phyloP scores from a whole-genome alignment of 2,113 vertebrate species.

The Prochilodus magdalenae region DNA sequence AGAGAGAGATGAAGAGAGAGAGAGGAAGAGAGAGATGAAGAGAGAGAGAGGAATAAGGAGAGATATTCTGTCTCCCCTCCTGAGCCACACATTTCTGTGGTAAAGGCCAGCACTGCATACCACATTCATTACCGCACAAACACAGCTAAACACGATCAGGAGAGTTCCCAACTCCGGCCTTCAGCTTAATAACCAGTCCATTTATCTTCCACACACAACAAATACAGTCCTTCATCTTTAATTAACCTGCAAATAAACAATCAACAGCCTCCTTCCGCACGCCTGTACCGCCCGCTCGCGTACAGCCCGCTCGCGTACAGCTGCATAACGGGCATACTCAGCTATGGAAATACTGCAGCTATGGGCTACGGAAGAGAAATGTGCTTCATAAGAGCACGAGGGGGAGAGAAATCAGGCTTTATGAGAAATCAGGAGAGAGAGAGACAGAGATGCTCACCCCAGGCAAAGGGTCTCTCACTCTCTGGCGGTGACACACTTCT shows the following conservation, averaged over 20 bases:
- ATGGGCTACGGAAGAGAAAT: conserved; percentile 44
- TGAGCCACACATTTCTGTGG: too few relatives aligned
- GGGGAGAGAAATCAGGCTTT: conserved; percentile 41
- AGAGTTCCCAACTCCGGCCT: too few relatives aligned
- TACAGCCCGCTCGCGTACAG: conserved; percentile 35
- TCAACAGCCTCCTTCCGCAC: conserved; percentile 11
- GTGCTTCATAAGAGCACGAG: conserved; percentile 38
- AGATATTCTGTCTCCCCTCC: too few relatives aligned
- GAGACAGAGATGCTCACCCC: conserved; percentile 26
- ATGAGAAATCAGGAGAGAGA: conserved; percentile 46
- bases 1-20: too few relatives aligned
- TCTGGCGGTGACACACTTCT: conserved; percentile 13
- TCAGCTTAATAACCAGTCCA: neutral
- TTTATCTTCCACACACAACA: conserved; percentile 18
- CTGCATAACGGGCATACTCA: conserved; percentile 41
- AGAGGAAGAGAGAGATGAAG: neutral
- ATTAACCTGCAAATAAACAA: conserved; percentile 25
- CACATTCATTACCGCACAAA: too few relatives aligned
- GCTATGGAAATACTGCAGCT: conserved; percentile 53
- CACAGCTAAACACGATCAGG: too few relatives aligned
- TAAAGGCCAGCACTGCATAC: too few relatives aligned
- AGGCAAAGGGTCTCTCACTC: conserved; percentile 35
- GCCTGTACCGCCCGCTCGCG: conserved; percentile 29
- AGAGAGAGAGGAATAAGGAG: neutral
- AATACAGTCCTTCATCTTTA: conserved; percentile 32